A percentile compares a stretch with the other conserved stretches of the same genome.
Conservation (phyloP, 1,140 invertebrate genomes). For the Neodiprion virginianus region DNA sequence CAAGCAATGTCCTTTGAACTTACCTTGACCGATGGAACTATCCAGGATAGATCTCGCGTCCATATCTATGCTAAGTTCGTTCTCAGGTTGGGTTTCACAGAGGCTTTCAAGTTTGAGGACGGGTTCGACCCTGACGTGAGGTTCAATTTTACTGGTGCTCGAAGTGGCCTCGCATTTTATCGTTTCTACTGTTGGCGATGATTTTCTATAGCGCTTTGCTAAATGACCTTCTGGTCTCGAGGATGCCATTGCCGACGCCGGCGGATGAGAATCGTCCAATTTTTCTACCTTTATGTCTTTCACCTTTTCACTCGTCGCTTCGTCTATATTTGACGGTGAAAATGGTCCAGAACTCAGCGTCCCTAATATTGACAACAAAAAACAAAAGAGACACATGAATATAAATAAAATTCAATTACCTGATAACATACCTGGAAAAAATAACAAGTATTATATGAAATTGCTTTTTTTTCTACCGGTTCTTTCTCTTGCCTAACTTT, state of each 20-base stretch:
- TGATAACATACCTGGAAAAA: no score
- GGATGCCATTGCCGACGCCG: constrained; percentile 27
- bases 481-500: no score
- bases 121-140: constrained; percentile 52
- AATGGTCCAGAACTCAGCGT: constrained; percentile 64
- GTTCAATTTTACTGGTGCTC: constrained; percentile 51
- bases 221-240: constrained; percentile 36
- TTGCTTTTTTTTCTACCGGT: no score
- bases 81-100: constrained; percentile 57
- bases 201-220: constrained; percentile 12
- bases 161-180: constrained; percentile 56
- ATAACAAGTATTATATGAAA: no score
- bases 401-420: not conserved
- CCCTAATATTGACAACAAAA: constrained; percentile 6
- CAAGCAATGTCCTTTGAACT: not conserved
- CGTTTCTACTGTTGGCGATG: constrained; percentile 31
- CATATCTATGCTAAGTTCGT: constrained; percentile 76
- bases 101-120: constrained; percentile 68
- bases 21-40: constrained; percentile 65
- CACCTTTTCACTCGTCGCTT: constrained; percentile 36
- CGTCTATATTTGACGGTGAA: constrained; percentile 63
- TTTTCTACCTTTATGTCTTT: constrained; percentile 54
- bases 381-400: constrained; percentile 21
- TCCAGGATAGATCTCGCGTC: constrained; percentile 72
- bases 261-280: constrained; percentile 38